phyloP scores from a whole-genome alignment of 2,797 vertebrate species.

The Vespertilio murinus region DNA sequence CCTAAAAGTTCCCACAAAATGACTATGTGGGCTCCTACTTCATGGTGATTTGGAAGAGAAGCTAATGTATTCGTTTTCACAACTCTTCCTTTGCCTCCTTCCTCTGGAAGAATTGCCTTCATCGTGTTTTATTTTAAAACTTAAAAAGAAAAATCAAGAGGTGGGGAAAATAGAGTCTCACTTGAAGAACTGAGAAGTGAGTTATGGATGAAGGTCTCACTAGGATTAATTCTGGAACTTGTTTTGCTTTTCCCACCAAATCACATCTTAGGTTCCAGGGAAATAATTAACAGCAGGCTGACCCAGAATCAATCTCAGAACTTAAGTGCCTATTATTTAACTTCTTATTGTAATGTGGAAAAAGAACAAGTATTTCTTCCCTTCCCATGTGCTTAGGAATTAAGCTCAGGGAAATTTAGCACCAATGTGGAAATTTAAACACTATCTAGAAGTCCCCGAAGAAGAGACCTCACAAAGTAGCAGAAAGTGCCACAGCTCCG shows the following conservation, averaged over 20 bases:
- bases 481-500: not conserved
- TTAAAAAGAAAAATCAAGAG: not conserved
- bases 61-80: not conserved
- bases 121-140: conserved; percentile 25
- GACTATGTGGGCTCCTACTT: not conserved
- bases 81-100: conserved; percentile 8
- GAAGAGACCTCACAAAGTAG: conserved; percentile 6
- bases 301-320: not conserved
- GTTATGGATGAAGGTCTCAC: not conserved
- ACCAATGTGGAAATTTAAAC: not conserved
- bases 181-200: not conserved
- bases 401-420: conserved; percentile 32
- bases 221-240: not conserved
- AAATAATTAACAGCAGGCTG: not conserved
- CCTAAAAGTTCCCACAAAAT: conserved; percentile 28
- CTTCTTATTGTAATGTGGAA: not conserved
- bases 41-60: not conserved
- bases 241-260: not conserved
- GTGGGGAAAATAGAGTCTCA: not conserved
- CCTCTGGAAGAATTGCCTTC: conserved; percentile 13
- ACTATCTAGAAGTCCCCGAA: not conserved
- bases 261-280: not conserved
- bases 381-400: not conserved
- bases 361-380: not conserved
- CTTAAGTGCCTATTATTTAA: not conserved